phyloP scores from a whole-genome alignment of 1,140 invertebrate species.

The Yoshiicerus persimilis region DNA sequence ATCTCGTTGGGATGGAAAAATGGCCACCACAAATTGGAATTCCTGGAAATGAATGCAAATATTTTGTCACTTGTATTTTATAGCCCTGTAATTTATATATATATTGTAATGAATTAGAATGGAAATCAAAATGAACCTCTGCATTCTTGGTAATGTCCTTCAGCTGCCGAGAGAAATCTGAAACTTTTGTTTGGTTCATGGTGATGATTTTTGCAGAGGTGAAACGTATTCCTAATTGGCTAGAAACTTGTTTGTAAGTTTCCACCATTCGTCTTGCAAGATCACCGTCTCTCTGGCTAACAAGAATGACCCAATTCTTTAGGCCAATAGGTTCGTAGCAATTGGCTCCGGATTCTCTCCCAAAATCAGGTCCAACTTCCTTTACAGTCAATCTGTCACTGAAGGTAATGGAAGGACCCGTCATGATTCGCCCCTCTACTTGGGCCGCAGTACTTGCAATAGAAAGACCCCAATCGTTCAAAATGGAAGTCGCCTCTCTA shows the following conservation, averaged over 20 bases:
- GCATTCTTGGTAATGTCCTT: neutral
- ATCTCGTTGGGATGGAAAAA: slow-evolving; percentile 76
- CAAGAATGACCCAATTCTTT: slow-evolving; percentile 69
- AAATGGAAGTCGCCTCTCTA: slow-evolving; percentile 70
- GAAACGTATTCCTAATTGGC: neutral
- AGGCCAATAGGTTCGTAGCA: slow-evolving; percentile 53
- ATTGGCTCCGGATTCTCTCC: neutral
- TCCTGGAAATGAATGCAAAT: slow-evolving; percentile 28
- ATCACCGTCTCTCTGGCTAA: slow-evolving; percentile 61
- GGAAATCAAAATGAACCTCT: neutral
- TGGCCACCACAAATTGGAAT: slow-evolving; percentile 72
- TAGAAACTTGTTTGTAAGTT: neutral
- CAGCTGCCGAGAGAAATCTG: neutral
- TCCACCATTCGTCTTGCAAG: slow-evolving; percentile 52
- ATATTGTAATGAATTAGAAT: neutral
- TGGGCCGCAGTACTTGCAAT: slow-evolving; percentile 64
- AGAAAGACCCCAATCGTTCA: slow-evolving; percentile 79
- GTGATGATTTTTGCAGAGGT: neutral
- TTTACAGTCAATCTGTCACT: neutral
- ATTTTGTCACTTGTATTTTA: too few species aligned
- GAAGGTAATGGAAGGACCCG: slow-evolving; percentile 68
- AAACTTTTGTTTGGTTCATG: neutral
- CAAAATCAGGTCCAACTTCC: neutral
- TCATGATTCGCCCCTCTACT: slow-evolving; percentile 65
- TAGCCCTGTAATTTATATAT: neutral